Evolutionary conservation across 37 sponge, comb jelly and placozoan genomes (phyloP).

Genomic region (Petrosia ficiformis): DNA sequence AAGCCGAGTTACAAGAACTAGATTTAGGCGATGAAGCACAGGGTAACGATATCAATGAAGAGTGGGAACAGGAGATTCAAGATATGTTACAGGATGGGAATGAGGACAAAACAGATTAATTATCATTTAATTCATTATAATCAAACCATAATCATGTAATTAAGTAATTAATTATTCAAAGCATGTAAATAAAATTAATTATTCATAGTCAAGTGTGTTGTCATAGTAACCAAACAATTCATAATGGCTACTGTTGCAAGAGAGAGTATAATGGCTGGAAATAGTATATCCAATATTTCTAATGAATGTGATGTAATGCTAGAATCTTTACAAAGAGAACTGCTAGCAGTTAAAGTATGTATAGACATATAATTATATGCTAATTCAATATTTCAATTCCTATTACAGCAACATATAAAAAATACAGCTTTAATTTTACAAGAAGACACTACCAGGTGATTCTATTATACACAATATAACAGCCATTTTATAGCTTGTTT

Average conservation of each 20-base stretch:
- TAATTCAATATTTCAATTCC: neutral
- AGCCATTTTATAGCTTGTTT: too few species aligned
- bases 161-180: neutral
- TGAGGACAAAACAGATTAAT: neutral
- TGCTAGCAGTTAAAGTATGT: neutral
- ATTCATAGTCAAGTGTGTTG: neutral
- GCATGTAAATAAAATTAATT: too few species aligned
- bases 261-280: neutral
- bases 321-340: neutral
- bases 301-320: neutral
- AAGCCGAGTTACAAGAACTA: conserved; percentile 46
- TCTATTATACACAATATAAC: too few species aligned
- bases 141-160: too few species aligned
- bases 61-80: conserved; percentile 81
- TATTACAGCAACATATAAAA: neutral
- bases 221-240: neutral
- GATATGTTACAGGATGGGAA: conserved; percentile 51
- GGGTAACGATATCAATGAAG: conserved; percentile 36
- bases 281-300: neutral
- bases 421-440: neutral
- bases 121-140: too few species aligned
- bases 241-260: neutral
- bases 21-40: conserved; percentile 41
- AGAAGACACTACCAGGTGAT: too few species aligned
- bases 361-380: neutral